Percentiles rank a stretch among this genome's conserved stretches.
Conservation (phyloP, 2,113 vertebrate species). For the Aspidoscelis tigris region DNA sequence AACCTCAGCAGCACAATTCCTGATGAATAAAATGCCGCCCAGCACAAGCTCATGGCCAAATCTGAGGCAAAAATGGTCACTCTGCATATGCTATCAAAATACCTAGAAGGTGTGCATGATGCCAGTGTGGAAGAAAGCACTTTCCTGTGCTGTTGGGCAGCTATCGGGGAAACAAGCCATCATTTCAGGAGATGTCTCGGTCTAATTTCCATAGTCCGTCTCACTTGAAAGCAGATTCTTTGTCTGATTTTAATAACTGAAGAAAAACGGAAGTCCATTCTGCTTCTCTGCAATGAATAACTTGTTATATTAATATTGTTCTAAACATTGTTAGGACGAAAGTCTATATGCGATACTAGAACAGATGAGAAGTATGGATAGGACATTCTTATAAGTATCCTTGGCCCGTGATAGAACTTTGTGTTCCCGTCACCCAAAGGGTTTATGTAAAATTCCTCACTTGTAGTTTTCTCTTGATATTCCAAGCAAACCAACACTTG, state of each 20-base stretch:
- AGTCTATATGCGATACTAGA: not conserved
- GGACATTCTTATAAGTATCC: not conserved
- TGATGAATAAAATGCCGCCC: too few relatives aligned
- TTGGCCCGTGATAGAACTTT: not conserved
- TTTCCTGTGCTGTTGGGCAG: too few relatives aligned
- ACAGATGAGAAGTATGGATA: not conserved
- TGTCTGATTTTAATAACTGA: not conserved
- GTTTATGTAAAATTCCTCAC: not conserved
- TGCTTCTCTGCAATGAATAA: not conserved
- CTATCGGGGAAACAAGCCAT: too few relatives aligned
- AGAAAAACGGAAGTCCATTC: not conserved
- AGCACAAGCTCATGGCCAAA: too few relatives aligned
- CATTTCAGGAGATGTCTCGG: not conserved
- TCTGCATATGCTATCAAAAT: too few relatives aligned
- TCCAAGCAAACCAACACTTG: not conserved
- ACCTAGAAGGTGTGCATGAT: too few relatives aligned
- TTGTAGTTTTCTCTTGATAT: not conserved
- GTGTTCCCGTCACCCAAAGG: not conserved
- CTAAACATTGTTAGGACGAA: not conserved
- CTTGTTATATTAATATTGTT: constrained; percentile 6
- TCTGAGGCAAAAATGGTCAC: too few relatives aligned
- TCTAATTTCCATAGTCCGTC: too few relatives aligned
- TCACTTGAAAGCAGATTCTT: not conserved
- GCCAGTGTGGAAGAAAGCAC: too few relatives aligned
- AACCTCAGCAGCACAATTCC: too few relatives aligned